Conservation (phyloP, 2,797 vertebrate species). For the Gadopsis marmoratus region DNA sequence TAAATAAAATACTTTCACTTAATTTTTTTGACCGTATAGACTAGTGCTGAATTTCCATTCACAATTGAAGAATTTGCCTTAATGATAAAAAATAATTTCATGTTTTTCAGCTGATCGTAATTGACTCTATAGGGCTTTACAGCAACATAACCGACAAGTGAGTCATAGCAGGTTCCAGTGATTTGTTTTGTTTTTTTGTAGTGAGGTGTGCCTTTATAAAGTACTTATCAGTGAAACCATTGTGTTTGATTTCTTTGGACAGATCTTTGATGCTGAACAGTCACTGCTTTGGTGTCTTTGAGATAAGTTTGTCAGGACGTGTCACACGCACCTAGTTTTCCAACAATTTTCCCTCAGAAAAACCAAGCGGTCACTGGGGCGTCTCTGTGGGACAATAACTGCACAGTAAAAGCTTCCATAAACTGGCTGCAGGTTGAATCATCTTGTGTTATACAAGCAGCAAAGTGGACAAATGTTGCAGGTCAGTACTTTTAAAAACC, state of each 20-base stretch:
- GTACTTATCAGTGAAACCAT: not conserved
- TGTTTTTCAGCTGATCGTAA: not conserved
- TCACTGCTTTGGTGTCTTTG: not conserved
- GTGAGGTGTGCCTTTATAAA: not conserved
- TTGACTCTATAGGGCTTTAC: not conserved
- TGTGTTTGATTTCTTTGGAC: not conserved
- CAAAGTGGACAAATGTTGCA: not conserved
- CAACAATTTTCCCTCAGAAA: constrained; percentile 14
- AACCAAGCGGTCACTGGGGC: not conserved
- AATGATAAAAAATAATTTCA: not conserved
- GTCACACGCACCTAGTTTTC: too few relatives aligned
- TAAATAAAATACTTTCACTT: not conserved
- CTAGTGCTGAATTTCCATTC: not conserved
- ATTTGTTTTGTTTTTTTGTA: not conserved
- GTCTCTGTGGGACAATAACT: constrained; percentile 13
- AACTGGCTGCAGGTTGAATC: constrained; percentile 1
- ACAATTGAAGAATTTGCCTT: not conserved
- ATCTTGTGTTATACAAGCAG: not conserved
- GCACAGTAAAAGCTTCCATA: constrained; percentile 12
- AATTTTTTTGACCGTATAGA: not conserved
- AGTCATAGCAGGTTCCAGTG: not conserved
- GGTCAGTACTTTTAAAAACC: not conserved
- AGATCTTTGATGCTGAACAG: not conserved
- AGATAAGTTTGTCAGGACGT: constrained; percentile 11
- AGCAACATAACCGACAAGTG: not conserved